Base-by-base conservation (phyloP, 2,888 invertebrate genomes). In the Idaea aversata region DNA sequence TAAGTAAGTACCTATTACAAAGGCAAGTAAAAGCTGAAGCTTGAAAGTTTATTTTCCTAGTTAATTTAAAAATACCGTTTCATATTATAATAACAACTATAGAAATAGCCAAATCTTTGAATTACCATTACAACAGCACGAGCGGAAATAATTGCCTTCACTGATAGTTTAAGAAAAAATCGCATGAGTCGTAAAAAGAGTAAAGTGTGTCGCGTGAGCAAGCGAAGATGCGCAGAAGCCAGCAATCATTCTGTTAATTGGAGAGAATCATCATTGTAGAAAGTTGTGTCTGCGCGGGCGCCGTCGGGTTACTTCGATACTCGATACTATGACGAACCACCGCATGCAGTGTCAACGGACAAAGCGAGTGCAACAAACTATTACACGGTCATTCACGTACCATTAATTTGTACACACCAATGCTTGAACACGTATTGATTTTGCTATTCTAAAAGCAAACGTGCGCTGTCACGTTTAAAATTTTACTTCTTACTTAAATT, bases 241-340 rank as follows among this genome's bases (percentile, higher is more conserved):
- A 84, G 83, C 91, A 92, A 91, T 92, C 90, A 91, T 91, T 91
- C 90, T 87, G 91, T 85, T 91, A 90, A 93, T 93, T 91, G 92
- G 92, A 93, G 90, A 90, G 91, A 90, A 93, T 89, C 88, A 91
- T 91, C 82, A 82, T 76, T 78, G 87, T 90, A 91, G 92, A 92
- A 92, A 92, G 92, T 88, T 73, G 34, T 15, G 61, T 62, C 47
- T 7, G 15, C 34, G 64, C 60, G 59, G 64, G 64, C 66, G 63
- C 65, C 60, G 67, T 69, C 69, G 65, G 67, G 71, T 72, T 69
- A 70, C 73, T 61, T 61, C 65, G 34, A 65, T 67, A 59, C 59
- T 61, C 65, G 34, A 65, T 67, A 59, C 59, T 47, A 15, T 59
- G 64, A 64, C 38, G 62, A 65, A 68, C 73, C 71, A 73, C 65